Base-by-base conservation (phyloP, 1,140 invertebrate species). In the Hirudo medicinalis region DNA sequence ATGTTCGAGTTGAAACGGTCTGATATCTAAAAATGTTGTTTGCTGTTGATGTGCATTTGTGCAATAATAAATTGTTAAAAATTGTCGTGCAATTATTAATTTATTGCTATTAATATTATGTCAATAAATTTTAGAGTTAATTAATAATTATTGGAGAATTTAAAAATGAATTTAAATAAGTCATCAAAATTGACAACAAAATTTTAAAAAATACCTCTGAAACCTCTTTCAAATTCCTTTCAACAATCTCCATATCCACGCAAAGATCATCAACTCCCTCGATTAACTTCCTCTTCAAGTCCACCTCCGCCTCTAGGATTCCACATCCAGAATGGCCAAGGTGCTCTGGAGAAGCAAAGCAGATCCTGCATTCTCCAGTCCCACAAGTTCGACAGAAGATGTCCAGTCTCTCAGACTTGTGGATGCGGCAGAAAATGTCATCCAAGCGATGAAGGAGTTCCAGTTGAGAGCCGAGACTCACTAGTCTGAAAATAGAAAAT, bases 381-480 rank as follows among this genome's bases (percentile, higher is more conserved):
- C 29, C 29, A 15, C 57, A 63, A 6, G 29, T 63, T 63, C 29
- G 22, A 20, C 57, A 63, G 29, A 25, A 63, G 29, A 63, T 63
- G 57, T 63, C 57, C 22, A 63, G 8, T 25, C 22, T 63, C 29
- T 63, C 57, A 13, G 19, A 63, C 22, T 32, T 63, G 29, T 63
- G 57, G 22, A 15, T 63, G 22, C 29, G 22, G 13, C 57, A 63
- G 57, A 25, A 63, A 25, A 63, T 32, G 22, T 63, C 57, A 22
- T 63, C 57, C 29, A 63, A 63, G 57, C 57, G 57, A 63, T 63
- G 57, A 13, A 63, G 22, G 11, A 63, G 57, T 22, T 63, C 57
- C 29, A 25, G 8, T 13, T 63, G 22, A 32, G 57, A 63, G 57
- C 57, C 57, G 22, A 63, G 22, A 32, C 22, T 63, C 2, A 63